Evolutionary conservation across 2,797 vertebrate genomes (phyloP), one percentile per base, ranked within the genome.

Genomic region (Myiotriccus ornatus): DNA sequence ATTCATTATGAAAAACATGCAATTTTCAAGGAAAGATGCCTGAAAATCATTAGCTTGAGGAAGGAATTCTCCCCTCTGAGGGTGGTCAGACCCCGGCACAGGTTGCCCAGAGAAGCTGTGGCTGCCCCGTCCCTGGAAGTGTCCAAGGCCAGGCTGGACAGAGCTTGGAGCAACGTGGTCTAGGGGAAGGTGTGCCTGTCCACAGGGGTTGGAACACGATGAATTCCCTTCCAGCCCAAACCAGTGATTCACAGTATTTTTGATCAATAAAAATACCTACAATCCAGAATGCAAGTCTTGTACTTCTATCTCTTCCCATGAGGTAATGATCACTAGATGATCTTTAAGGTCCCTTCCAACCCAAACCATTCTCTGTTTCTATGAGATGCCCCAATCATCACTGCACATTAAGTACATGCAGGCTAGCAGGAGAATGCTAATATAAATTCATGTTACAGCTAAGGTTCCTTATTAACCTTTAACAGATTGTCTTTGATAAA

Each of bases 101-200:
- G 37, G 12, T 0, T 39, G 6, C 12, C n/a, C n/a, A 39, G 3
- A 46, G 17, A 3, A 16, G 57, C 73, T 77, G 57, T 59, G 34
- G 24, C 34, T 59, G 34, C 21, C 14, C 14, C n/a, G 52, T 35
- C 24, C 21, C 50, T 57, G 50, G 5, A 3, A 64, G 18, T 39
- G 30, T 6, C 1, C 44, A 9, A 70, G 7, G n/a, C 53, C 53
- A 55, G 53, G 13, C 3, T 23, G 32, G 12, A 21, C 0, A 0
- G 37, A 28, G 11, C 37, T 52, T 67, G 47, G 47, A 62, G 34
- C 25, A 75, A 0, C 19, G 22, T 68, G 62, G 25, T 9, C 10
- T 0, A 20, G 22, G 32, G 47, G 23, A 37, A 63, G 25, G 6
- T 59, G 22, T 23, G 14, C 30, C 15, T 71, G 46, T 4, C n/a